Base-by-base conservation (phyloP, 2,888 invertebrate species). In the Lasioglossum oenotherae region DNA sequence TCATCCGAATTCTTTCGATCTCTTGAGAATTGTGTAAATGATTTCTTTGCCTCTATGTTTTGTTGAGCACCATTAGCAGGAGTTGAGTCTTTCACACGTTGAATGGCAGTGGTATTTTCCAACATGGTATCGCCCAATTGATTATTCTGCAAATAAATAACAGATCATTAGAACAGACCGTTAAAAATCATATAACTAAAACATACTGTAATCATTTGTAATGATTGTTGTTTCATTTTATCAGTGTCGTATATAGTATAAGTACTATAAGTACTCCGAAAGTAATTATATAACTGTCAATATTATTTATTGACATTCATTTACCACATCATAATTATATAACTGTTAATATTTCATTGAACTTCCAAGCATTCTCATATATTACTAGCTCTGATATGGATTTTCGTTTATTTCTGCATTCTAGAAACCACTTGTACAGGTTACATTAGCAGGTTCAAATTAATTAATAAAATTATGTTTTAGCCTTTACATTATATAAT, bases 41-140 rank as follows among this genome's bases (percentile, higher is more conserved):
- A 67, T 75, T 81, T 83, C 67, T 76, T 87, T 27, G 85, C 88
- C 77, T 75, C 77, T 69, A 74, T 64, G 81, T 64, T 88, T 80
- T 76, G 89, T 81, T 92, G 93, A 78, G 92, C 88, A 77, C 94
- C 94, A 88, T 94, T 93, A 57, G 82, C 78, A 71, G 91, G 86
- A 64, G 76, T 75, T 71, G 89, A 77, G 77, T 94, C 93, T 91
- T 94, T 95, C 4, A 92, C 88, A 82, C 94, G 92, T 81, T 94
- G 93, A 78, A 92, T 89, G 81, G 94, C 91, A 84, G 92, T 92
- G 84, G 92, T 92, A 87, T 90, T 93, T 82, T 91, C 93, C 91
- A 93, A 87, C 94, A 94, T 95, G 82, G 90, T 93, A 89, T 87
- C 90, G 85, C 91, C 92, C 87, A 93, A 86, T 89, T 92, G 92